Evolutionary conservation across 2,113 vertebrate species (phyloP).

Genomic region (Blennius ocellaris): DNA sequence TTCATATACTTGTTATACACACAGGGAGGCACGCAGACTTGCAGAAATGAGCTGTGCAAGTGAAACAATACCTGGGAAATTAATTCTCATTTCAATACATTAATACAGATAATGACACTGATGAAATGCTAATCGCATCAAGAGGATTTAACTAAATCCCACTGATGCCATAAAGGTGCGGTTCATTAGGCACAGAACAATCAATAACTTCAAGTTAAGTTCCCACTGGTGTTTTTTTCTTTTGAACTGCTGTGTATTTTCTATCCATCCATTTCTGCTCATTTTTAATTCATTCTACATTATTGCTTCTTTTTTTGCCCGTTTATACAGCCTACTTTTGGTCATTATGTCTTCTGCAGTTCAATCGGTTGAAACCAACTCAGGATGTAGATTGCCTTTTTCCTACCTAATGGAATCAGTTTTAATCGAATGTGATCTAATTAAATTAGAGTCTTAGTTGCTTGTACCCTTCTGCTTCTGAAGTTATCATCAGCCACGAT

Average conservation of each 20-base stretch:
- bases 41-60: conserved; percentile 2
- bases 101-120: conserved; percentile 4
- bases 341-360: conserved; percentile 8
- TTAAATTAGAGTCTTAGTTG: conserved; percentile 36
- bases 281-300: background rate
- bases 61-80: conserved; percentile 20
- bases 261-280: background rate
- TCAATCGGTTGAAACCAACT: conserved; percentile 19
- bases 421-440: conserved; percentile 32
- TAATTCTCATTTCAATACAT: conserved; percentile 10
- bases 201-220: conserved; percentile 20
- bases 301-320: conserved; percentile 1
- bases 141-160: conserved; percentile 23
- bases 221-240: conserved; percentile 6
- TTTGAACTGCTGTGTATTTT: background rate
- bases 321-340: background rate
- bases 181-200: conserved; percentile 16
- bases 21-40: conserved; percentile 26
- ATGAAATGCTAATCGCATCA: conserved; percentile 9
- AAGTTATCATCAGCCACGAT: conserved; percentile 29
- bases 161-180: conserved; percentile 14
- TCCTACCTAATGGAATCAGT: conserved; percentile 30
- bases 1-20: conserved; percentile 45
- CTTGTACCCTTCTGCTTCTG: conserved; percentile 10
- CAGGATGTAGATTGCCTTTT: background rate